Percentiles rank a stretch among this genome's conserved stretches.
Evolutionary conservation across 2,113 vertebrate genomes (phyloP).

Genomic region (Burhinus bistriatus): DNA sequence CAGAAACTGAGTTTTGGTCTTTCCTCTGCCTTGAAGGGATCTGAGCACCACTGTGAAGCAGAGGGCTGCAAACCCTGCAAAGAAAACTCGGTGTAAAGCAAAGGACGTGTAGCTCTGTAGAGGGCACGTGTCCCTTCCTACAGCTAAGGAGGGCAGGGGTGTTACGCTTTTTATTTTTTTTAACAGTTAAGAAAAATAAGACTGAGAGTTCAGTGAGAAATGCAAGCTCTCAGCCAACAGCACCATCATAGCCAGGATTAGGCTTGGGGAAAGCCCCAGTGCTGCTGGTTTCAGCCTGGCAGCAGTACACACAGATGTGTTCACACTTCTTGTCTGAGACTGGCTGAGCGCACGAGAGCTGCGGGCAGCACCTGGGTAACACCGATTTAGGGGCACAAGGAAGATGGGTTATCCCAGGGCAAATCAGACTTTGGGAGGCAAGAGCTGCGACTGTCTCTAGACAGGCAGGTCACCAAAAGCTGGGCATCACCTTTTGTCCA

Average conservation of each 20-base stretch:
- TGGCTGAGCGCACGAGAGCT: background rate
- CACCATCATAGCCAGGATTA: background rate
- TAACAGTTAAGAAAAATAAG: background rate
- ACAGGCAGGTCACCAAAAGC: background rate
- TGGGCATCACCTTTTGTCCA: accelerated
- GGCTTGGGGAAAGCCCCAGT: background rate
- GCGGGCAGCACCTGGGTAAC: background rate
- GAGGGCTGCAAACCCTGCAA: background rate
- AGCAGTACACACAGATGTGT: accelerated
- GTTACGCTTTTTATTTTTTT: background rate
- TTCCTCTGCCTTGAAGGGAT: conserved; percentile 34
- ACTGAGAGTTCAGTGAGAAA: background rate
- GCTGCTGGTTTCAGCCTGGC: background rate
- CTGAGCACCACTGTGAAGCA: background rate
- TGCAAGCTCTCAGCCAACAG: background rate
- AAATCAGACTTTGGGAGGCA: background rate
- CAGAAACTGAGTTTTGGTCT: conserved; percentile 16
- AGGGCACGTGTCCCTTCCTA: background rate
- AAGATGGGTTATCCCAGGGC: background rate
- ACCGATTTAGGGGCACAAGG: background rate
- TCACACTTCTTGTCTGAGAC: background rate
- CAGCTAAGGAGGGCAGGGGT: background rate
- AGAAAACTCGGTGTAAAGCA: background rate
- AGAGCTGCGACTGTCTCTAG: background rate
- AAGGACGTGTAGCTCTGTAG: background rate